Evolutionary conservation across 2,888 invertebrate genomes (phyloP), one percentile per base, ranked within the genome.

Genomic region (Lottia scabra): DNA sequence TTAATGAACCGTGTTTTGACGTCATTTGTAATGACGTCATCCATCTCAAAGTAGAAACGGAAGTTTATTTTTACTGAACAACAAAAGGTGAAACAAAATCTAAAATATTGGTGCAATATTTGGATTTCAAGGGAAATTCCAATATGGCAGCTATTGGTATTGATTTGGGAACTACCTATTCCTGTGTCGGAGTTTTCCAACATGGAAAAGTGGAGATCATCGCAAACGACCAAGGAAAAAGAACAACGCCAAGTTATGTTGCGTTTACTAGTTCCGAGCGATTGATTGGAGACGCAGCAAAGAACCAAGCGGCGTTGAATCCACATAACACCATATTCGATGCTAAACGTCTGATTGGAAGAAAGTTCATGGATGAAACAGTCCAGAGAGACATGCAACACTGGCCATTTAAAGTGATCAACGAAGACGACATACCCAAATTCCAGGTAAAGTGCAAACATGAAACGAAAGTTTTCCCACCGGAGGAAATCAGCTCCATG

Each of bases 401-500:
- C 66, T 85, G 84, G 84, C 82, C 85, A 44, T 85, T 84, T 70
- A 79, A 71, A 38, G 84, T 86, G 46, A 74, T 81, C 38, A 80
- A 83, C 63, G 84, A 82, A 38, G 80, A 79, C 10, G 78, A 77
- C 12, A 82, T 83, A 66, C 85, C 87, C 12, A 83, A 82, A 44
- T 78, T 87, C 16, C 75, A 83, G 72, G 87, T 85, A 23, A 84
- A 84, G 65, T 82, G 74, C 91, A 95, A 95, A 88, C 96, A 95
- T 62, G 96, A 96, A 90, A 90, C 91, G 75, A 97, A 96, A 90
- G 92, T 92, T 48, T 96, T 96, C 91, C 93, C 94, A 90, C 95
- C 96, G 0, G 96, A 96, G 90, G 96, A 96, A 91, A 93, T 96
- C 80, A 94, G 94, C 87, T 95, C 95, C 65, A 96, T 96, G 96